phyloP scores from a whole-genome alignment of 2,797 vertebrate species.

The Tragelaphus oryx region DNA sequence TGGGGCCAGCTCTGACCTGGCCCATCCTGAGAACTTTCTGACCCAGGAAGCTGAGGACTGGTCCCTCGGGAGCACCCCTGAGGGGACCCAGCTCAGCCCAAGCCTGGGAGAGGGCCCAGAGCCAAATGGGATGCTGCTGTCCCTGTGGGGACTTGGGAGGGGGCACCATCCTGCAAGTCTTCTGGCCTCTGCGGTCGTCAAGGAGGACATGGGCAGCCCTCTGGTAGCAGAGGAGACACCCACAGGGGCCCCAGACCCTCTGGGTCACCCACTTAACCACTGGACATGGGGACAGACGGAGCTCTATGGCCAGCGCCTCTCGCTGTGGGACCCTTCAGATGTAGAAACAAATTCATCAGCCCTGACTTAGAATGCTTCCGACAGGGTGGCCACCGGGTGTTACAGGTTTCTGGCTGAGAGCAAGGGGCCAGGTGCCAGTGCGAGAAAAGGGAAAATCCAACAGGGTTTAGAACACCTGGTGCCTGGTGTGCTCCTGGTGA shows the following conservation, averaged over 20 bases:
- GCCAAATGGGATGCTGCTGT: not conserved
- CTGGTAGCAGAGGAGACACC: not conserved
- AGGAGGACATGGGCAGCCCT: not conserved
- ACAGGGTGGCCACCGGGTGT: not conserved
- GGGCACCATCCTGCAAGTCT: not conserved
- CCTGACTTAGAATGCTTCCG: not conserved
- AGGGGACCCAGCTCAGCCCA: not conserved
- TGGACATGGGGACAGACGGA: too few species aligned
- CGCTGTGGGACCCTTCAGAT: not conserved
- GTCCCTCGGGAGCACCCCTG: not conserved
- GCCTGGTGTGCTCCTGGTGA: accelerated
- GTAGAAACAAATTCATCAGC: not conserved
- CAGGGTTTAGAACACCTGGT: not conserved
- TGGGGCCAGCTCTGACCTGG: not conserved
- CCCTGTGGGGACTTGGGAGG: not conserved
- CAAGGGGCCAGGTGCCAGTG: not conserved
- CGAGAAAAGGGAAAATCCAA: not conserved
- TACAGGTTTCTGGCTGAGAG: not conserved
- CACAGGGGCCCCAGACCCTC: not conserved
- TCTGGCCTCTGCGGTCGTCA: not conserved
- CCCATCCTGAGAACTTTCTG: slow-evolving; percentile 55
- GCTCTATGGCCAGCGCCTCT: not conserved
- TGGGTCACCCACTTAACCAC: not conserved
- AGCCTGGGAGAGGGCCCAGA: not conserved
- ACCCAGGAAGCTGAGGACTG: slow-evolving; percentile 14